A percentile compares a stretch with the other conserved stretches of the same genome.
These are phyloP conservation scores for Brachyptera risi DNA, from an alignment of 2,888 invertebrate genomes.

Conservation along the genomic window DNA sequence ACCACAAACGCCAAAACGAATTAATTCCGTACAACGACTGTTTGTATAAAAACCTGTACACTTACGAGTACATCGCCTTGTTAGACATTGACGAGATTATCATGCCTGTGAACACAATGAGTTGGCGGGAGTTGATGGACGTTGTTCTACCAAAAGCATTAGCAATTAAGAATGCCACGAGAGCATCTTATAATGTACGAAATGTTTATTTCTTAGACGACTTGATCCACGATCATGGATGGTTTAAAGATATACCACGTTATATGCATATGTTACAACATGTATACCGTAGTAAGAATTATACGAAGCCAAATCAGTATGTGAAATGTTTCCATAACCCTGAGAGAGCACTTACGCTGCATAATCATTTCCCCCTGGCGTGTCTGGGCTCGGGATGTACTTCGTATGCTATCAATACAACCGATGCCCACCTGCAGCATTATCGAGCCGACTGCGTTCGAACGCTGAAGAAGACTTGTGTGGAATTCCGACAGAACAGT, in stretches of 20 bases:
- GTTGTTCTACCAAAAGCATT: slow-evolving; percentile 64
- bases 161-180: slow-evolving; percentile 59
- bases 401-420: slow-evolving; percentile 76
- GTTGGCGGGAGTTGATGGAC: slow-evolving; percentile 76
- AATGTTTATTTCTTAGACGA: slow-evolving; percentile 93
- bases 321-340: slow-evolving; percentile 94
- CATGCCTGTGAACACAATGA: slow-evolving; percentile 71
- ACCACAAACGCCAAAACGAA: slow-evolving; percentile 92
- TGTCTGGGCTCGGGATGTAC: slow-evolving; percentile 72
- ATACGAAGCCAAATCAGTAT: slow-evolving; percentile 89
- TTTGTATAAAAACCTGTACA: slow-evolving; percentile 85
- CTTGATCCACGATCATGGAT: slow-evolving; percentile 73
- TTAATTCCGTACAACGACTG: slow-evolving; percentile 96
- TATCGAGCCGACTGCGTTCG: slow-evolving; percentile 91
- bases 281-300: slow-evolving; percentile 84
- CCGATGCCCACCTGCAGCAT: slow-evolving; percentile 86
- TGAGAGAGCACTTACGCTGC: slow-evolving; percentile 79
- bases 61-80: slow-evolving; percentile 85
- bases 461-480: slow-evolving; percentile 78
- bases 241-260: slow-evolving; percentile 73
- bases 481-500: slow-evolving; percentile 75
- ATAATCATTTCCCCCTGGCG: slow-evolving; percentile 89
- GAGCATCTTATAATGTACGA: slow-evolving; percentile 81
- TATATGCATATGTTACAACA: slow-evolving; percentile 94
- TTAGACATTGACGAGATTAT: slow-evolving; percentile 94